These are phyloP conservation scores for Aldrovandia affinis DNA, from an alignment of 2,797 vertebrate genomes.

Conservation along the genomic window DNA sequence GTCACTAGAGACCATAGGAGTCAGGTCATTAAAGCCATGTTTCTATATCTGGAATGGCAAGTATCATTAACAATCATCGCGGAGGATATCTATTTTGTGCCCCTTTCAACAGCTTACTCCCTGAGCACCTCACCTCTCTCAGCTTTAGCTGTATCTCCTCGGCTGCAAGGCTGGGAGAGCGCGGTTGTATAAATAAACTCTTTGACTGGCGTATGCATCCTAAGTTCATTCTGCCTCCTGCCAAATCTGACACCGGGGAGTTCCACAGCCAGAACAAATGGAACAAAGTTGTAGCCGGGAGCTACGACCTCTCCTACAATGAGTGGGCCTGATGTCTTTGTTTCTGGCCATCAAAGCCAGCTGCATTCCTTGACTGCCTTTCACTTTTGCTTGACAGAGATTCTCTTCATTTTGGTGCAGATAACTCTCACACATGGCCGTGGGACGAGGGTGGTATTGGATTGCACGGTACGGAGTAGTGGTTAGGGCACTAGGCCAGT, in stretches of 20 bases:
- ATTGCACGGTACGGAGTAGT: neutral
- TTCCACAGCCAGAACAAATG: neutral
- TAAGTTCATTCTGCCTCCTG: neutral
- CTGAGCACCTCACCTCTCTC: neutral
- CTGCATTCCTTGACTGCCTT: neutral
- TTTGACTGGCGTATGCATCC: slow-evolving; percentile 12
- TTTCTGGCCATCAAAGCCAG: neutral
- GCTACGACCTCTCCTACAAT: neutral
- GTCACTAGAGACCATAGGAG: too few species aligned
- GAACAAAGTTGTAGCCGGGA: neutral
- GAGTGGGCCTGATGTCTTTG: slow-evolving; percentile 10
- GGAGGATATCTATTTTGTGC: too few species aligned
- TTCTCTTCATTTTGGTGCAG: neutral
- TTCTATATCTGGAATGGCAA: neutral
- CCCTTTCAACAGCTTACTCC: neutral
- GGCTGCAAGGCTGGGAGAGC: too few species aligned
- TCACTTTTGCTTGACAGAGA: neutral
- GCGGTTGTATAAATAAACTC: neutral
- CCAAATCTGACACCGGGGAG: neutral
- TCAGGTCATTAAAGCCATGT: too few species aligned
- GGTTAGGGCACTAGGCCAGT: neutral
- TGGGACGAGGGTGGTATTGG: neutral
- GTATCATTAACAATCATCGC: neutral
- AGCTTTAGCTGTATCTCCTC: neutral
- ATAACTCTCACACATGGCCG: neutral